A percentile compares a stretch with the other conserved stretches of the same genome.
Conservation (phyloP, 2,888 invertebrate species). For the Allygus modestus region DNA sequence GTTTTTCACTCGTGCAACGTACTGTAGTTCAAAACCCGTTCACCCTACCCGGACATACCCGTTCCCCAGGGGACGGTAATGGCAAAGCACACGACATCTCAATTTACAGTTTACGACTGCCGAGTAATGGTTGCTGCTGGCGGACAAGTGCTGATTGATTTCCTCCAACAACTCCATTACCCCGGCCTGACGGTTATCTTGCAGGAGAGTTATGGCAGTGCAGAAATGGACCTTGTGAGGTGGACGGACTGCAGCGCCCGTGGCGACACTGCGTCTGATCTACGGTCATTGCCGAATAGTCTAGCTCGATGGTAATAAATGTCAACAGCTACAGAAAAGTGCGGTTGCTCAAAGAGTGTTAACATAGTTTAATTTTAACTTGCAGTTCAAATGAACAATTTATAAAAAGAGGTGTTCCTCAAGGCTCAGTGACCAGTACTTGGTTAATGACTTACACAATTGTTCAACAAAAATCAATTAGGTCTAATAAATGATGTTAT, state of each 20-base stretch:
- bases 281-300: not conserved
- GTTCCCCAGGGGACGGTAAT: not conserved
- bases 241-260: not conserved
- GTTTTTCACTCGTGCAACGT: too few relatives aligned
- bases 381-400: too few relatives aligned
- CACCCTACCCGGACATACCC: too few relatives aligned
- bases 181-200: not conserved
- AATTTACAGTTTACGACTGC: conserved; percentile 8
- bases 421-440: too few relatives aligned
- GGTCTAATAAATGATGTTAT: too few relatives aligned
- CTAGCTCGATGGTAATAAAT: not conserved
- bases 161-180: conserved; percentile 9
- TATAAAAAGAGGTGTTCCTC: too few relatives aligned
- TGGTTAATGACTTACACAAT: too few relatives aligned
- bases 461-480: too few relatives aligned
- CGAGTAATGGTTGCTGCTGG: not conserved
- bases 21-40: too few relatives aligned
- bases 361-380: too few relatives aligned
- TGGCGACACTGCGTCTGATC: not conserved
- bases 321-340: not conserved
- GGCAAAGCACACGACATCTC: conserved; percentile 30
- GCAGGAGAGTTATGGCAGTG: too few relatives aligned
- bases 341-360: too few relatives aligned
- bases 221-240: not conserved
- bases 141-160: conserved; percentile 9